Evolutionary conservation across 2,113 vertebrate genomes (phyloP).

Genomic region (Colossoma macropomum): DNA sequence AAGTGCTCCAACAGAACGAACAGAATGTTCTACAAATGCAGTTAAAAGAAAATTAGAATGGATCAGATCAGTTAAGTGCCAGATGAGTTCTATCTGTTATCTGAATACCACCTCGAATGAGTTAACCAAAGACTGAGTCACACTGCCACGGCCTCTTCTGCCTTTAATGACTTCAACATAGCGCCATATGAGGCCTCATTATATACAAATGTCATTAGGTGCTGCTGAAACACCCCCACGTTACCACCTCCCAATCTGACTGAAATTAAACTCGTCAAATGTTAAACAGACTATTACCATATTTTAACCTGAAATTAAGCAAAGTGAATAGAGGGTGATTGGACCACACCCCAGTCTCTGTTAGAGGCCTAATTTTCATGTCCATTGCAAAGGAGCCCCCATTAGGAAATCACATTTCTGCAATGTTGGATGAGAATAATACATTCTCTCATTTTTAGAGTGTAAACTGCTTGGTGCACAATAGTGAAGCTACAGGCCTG

Average conservation of each 20-base stretch:
- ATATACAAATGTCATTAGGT: conserved; percentile 35
- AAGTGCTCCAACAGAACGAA: conserved; percentile 28
- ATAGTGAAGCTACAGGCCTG: conserved; percentile 26
- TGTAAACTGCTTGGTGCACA: not conserved
- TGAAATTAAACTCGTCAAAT: conserved; percentile 34
- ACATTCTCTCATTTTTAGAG: not conserved
- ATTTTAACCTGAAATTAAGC: conserved; percentile 24
- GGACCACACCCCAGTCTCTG: not conserved
- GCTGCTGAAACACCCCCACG: conserved; percentile 8
- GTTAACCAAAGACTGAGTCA: conserved; percentile 8
- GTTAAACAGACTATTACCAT: conserved; percentile 48
- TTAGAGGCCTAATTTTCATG: not conserved
- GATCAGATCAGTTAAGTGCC: not conserved
- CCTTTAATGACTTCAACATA: conserved; percentile 39
- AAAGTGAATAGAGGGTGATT: conserved; percentile 13
- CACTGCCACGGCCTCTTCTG: not conserved
- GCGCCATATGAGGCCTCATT: conserved; percentile 46
- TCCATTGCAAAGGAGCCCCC: not conserved
- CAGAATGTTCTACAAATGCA: conserved; percentile 25
- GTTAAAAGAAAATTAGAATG: not conserved
- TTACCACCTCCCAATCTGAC: conserved; percentile 20
- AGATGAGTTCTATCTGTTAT: not conserved
- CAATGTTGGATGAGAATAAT: not conserved
- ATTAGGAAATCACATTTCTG: not conserved
- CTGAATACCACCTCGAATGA: conserved; percentile 10